Evolutionary conservation across 2,888 invertebrate species (phyloP).

Genomic region (Encarsia formosa): DNA sequence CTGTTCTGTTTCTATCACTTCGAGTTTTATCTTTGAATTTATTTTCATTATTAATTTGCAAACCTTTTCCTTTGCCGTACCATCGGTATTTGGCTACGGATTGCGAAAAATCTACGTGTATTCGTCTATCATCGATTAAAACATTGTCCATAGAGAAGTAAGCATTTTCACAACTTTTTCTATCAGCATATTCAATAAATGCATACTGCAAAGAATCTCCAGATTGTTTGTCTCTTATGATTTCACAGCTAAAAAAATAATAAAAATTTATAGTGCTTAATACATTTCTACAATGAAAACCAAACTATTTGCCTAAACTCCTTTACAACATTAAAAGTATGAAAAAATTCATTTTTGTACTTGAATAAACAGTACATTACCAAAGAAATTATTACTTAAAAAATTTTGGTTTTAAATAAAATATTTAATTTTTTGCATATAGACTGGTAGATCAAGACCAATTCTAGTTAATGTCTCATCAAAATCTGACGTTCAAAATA

Average conservation of each 20-base stretch:
- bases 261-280: slow-evolving; percentile 3
- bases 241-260: slow-evolving; percentile 73
- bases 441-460: too few relatives aligned
- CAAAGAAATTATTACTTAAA: too few relatives aligned
- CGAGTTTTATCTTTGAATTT: slow-evolving; percentile 24
- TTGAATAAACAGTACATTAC: too few relatives aligned
- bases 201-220: slow-evolving; percentile 97
- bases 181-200: slow-evolving; percentile 94
- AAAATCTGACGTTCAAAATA: too few relatives aligned
- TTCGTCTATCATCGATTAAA: slow-evolving; percentile 94
- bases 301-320: too few relatives aligned
- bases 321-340: too few relatives aligned
- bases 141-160: slow-evolving; percentile 99
- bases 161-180: slow-evolving; percentile 91
- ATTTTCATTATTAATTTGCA: slow-evolving; percentile 46
- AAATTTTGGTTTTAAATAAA: too few relatives aligned
- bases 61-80: slow-evolving; percentile 82
- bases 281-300: too few relatives aligned
- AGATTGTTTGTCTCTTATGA: slow-evolving; percentile 88
- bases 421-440: too few relatives aligned
- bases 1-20: slow-evolving; percentile 12
- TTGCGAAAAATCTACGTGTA: slow-evolving; percentile 99
- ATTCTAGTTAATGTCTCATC: too few relatives aligned
- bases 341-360: too few relatives aligned
- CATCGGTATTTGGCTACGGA: slow-evolving; percentile 93